Percentiles rank a stretch among this genome's conserved stretches.
Conservation (phyloP, 2,113 vertebrate species). For the Stomatorhinus ivindoensis region DNA sequence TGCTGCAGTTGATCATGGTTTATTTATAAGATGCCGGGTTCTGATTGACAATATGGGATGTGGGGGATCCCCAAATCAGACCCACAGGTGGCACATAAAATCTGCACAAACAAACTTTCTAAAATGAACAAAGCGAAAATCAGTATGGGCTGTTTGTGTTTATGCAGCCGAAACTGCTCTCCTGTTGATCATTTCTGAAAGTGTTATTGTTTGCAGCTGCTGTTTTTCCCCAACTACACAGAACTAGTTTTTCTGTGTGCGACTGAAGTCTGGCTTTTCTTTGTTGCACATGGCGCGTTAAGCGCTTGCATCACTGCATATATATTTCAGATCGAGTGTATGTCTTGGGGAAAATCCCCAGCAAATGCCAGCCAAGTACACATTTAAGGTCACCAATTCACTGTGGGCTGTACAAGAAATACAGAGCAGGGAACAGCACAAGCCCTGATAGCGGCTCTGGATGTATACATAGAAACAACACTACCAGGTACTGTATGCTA, state of each 20-base stretch:
- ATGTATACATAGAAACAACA: neutral
- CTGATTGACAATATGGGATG: conserved; percentile 46
- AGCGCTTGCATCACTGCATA: neutral
- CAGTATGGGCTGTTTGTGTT: conserved; percentile 15
- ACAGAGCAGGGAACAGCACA: neutral
- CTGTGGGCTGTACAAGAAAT: neutral
- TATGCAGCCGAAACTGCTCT: neutral
- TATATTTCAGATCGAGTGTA: conserved; percentile 22
- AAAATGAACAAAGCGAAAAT: conserved; percentile 19
- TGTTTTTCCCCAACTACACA: neutral
- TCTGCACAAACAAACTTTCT: conserved; percentile 26
- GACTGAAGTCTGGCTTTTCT: conserved; percentile 31
- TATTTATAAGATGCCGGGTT: conserved; percentile 44
- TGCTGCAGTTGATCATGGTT: conserved; percentile 35
- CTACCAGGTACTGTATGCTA: conserved; percentile 15
- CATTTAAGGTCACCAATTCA: conserved; percentile 32
- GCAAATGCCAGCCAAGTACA: conserved; percentile 44
- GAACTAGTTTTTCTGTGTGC: conserved; percentile 12
- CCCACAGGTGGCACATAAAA: conserved; percentile 39
- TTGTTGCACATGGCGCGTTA: conserved; percentile 44
- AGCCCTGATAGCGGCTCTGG: neutral
- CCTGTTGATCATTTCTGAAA: neutral
- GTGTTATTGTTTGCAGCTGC: neutral
- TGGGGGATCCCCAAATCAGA: conserved; percentile 31
- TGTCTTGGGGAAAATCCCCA: conserved; percentile 45